A percentile compares a stretch with the other conserved stretches of the same genome.
Conservation (phyloP, 1,140 invertebrate species). For the Meloidogyne floridensis region DNA sequence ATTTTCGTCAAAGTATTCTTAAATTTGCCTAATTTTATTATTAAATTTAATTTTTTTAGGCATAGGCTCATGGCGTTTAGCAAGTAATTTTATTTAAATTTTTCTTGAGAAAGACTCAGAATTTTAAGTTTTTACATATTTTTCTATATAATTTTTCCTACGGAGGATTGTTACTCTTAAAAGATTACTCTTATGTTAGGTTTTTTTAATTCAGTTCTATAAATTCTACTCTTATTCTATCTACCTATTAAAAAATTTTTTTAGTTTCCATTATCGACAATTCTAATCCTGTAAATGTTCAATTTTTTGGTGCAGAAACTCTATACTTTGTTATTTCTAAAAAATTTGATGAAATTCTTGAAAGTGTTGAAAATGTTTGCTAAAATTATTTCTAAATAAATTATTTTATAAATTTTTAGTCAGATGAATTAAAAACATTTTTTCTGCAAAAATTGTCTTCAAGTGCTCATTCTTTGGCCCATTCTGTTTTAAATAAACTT, state of each 20-base stretch:
- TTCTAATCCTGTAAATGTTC: slow-evolving; percentile 22
- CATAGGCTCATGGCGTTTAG: background rate
- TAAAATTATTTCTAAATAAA: background rate
- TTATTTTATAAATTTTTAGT: background rate
- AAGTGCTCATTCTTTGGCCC: slow-evolving; percentile 19
- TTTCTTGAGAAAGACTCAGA: background rate
- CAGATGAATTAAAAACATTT: slow-evolving; percentile 19
- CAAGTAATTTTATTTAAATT: background rate
- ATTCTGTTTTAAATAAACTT: slow-evolving; percentile 34
- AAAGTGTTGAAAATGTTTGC: slow-evolving; percentile 18
- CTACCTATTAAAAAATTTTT: background rate
- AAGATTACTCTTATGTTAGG: too few species aligned
- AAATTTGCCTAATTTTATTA: background rate
- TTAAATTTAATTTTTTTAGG: background rate
- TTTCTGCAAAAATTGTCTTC: slow-evolving; percentile 17
- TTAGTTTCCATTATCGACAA: background rate
- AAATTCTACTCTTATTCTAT: too few species aligned
- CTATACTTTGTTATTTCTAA: slow-evolving; percentile 6
- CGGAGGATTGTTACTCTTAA: too few species aligned
- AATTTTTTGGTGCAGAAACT: slow-evolving; percentile 32
- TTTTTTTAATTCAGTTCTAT: too few species aligned
- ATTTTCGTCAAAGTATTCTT: background rate
- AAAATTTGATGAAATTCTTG: slow-evolving; percentile 26
- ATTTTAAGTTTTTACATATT: background rate
- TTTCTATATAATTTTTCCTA: too few species aligned